phyloP scores from a whole-genome alignment of 53 echinoderm and acorn worm species.

The Echinarachnius parma region DNA sequence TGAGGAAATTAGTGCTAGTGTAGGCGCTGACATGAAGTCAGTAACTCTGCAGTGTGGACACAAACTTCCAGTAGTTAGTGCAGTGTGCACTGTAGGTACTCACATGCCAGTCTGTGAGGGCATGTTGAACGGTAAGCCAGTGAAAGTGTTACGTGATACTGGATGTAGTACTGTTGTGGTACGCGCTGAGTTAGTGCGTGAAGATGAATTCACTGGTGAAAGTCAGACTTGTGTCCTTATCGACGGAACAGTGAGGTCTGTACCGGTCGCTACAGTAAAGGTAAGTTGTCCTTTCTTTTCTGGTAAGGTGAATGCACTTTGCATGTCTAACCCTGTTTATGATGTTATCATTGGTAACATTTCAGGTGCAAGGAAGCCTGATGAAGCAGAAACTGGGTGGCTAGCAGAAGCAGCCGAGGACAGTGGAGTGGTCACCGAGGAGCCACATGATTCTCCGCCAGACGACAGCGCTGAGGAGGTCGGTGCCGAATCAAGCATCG shows the following conservation, averaged over 20 bases:
- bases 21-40: too few species aligned
- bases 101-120: constrained; percentile 11
- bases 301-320: constrained; percentile 31
- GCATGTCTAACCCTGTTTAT: constrained; percentile 21
- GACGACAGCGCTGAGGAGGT: background rate
- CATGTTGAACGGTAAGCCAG: background rate
- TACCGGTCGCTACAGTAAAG: constrained; percentile 12
- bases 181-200: background rate
- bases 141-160: constrained; percentile 22
- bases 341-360: constrained; percentile 37
- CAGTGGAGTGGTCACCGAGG: background rate
- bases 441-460: background rate
- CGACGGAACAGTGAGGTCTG: constrained; percentile 4
- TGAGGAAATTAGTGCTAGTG: background rate
- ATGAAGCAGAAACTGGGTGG: background rate
- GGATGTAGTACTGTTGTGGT: constrained; percentile 24
- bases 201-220: background rate
- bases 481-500: too few species aligned
- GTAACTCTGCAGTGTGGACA: constrained; percentile 13
- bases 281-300: background rate
- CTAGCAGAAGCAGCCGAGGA: background rate
- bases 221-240: constrained; percentile 22
- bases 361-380: constrained; percentile 8
- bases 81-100: background rate
- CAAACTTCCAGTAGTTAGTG: background rate